These are phyloP conservation scores for Actinostola sp. DNA, from an alignment of 92 coral and sea anemone genomes.

Conservation along the genomic window DNA sequence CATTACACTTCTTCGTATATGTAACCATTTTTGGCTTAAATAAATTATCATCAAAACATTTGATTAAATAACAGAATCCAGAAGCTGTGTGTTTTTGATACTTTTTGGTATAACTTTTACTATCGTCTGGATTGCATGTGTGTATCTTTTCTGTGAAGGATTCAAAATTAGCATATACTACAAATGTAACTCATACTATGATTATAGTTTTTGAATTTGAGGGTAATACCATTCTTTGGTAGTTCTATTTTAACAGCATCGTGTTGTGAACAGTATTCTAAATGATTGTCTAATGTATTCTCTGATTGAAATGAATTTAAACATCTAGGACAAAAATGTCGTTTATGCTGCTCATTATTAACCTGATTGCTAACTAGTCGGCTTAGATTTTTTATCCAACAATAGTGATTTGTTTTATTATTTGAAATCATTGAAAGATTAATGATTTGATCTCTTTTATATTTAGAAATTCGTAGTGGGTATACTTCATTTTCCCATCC, in stretches of 20 bases:
- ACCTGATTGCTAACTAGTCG: background rate
- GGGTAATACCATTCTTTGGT: background rate
- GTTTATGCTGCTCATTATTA: background rate
- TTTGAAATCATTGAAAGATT: slow-evolving; percentile 7
- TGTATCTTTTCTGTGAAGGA: too few species aligned
- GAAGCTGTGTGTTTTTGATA: too few species aligned
- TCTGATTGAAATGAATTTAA: background rate
- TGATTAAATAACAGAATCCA: too few species aligned
- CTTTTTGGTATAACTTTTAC: too few species aligned
- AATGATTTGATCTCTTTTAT: background rate
- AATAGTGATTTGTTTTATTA: slow-evolving; percentile 4
- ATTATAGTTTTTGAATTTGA: background rate
- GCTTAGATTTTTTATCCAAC: background rate
- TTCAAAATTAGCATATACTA: too few species aligned
- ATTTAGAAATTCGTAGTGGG: slow-evolving; percentile 9
- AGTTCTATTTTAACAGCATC: slow-evolving; percentile 3
- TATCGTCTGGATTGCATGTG: too few species aligned
- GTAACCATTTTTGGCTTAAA: too few species aligned
- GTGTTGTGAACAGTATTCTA: slow-evolving; percentile 5
- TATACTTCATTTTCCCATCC: background rate
- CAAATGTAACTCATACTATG: background rate
- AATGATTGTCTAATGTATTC: slow-evolving; percentile 1
- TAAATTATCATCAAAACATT: too few species aligned
- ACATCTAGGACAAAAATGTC: background rate
- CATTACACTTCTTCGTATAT: too few species aligned